phyloP scores from a whole-genome alignment of 2,888 invertebrate species.

The Xylophagus ater region DNA sequence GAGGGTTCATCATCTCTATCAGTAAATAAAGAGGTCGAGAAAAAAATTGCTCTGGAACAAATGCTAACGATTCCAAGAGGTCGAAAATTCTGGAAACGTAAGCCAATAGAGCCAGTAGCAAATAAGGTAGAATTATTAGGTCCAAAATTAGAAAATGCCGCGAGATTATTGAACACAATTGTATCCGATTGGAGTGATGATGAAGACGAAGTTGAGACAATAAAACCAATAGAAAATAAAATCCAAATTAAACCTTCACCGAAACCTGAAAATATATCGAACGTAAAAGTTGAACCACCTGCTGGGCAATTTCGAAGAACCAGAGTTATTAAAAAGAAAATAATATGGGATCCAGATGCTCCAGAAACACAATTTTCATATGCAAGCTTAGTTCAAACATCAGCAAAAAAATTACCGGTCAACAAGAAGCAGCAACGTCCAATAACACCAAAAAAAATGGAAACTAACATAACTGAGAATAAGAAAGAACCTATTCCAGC shows the following conservation, averaged over 20 bases:
- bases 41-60: conserved; percentile 34
- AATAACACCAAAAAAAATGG: conserved; percentile 10
- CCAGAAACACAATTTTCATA: conserved; percentile 35
- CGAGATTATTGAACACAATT: conserved; percentile 28
- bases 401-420: conserved; percentile 16
- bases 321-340: conserved; percentile 58
- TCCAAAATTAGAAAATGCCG: too few relatives aligned
- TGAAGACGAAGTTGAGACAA: conserved; percentile 21
- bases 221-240: conserved; percentile 1
- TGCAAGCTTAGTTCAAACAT: conserved; percentile 36
- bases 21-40: conserved; percentile 29
- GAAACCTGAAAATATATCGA: conserved; percentile 2
- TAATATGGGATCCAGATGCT: conserved; percentile 57
- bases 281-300: neutral
- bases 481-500: conserved; percentile 15
- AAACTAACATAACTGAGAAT: conserved; percentile 5
- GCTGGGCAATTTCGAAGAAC: conserved; percentile 22
- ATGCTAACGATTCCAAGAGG: conserved; percentile 20
- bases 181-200: conserved; percentile 38
- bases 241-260: neutral
- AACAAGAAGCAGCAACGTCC: too few relatives aligned
- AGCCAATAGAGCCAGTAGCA: conserved; percentile 16
- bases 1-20: conserved; percentile 17
- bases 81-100: conserved; percentile 22
- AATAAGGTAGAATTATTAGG: too few relatives aligned